Evolutionary conservation across 2,888 invertebrate genomes (phyloP), one percentile per base, ranked within the genome.

Genomic region (Yponomeuta plumbellus): DNA sequence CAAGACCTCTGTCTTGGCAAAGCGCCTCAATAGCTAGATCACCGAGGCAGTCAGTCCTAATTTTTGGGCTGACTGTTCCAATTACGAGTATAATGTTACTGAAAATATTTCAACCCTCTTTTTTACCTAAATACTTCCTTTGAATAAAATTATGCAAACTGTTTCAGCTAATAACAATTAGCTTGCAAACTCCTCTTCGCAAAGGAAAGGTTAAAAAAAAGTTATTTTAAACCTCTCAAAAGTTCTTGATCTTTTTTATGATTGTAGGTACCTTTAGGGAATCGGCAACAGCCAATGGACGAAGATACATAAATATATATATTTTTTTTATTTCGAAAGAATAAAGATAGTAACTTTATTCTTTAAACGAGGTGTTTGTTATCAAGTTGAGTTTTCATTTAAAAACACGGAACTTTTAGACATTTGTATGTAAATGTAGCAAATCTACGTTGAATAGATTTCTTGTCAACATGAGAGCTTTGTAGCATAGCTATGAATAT

Each of bases 381-480:
- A 56, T 62, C 64, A 75, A 79, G 40, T 44, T 74, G 73, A 77
- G 75, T 77, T 79, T 17, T 81, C 75, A 76, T 80, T 76, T 80
- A 81, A 81, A 81, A 84, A 80, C 76, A 78, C 79, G 80, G 76
- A 78, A 78, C 80, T 82, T 81, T 81, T 78, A 52, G 44, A 80
- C 71, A 88, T 89, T 85, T 71, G 74, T 77, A 89, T 89, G 89
- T 78, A 78, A 88, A 90, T 89, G 76, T 78, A 74, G 83, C 34
- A 34, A 34, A 10, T 34, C 34, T 8, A 34, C 34, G 34, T 34
- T 34, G 34, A 34, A 34, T 34, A 34, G 34, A 10, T 34, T 34
- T 34, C 34, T 34, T 34, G 34, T 34, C 34, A 34, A 34, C 34
- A 34, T 34, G 8, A 34, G 34, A 6, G 5, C 34, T 34, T 8